Base-by-base conservation (phyloP, 2,113 vertebrate species). In the Crotalus tigris region DNA sequence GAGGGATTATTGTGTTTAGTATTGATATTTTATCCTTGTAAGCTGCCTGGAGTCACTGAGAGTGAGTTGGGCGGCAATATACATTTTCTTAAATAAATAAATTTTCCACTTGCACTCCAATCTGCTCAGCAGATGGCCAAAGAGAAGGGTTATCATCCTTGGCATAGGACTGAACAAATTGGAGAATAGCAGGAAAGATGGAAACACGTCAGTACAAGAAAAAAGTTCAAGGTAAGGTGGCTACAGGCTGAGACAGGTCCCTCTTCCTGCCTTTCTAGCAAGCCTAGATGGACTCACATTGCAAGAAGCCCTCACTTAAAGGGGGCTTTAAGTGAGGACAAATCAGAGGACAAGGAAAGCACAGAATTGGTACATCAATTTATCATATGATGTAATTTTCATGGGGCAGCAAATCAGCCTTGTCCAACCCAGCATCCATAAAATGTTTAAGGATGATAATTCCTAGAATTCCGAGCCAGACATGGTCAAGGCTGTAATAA, bases 191-290 rank as follows among this genome's bases (percentile, higher is more conserved):
- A 5, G 0, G 8, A 0, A 2, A 0, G 15, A 21, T 5, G 93
- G 90, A 92, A 96, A 89, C 0, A 13, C n/a, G 93, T 53, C 75
- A 93, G 92, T n/a, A 85, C 88, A 92, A 95, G 55, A 92, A 90
- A 91, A 17, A 54, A 54, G 96, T 95, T 94, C 92, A 29, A 93
- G 54, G 94, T n/a, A 90, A 0, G 3, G 90, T 81, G 89, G 85
- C 93, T 92, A 26, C 92, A 96, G 96, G 93, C 95, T 92, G 21
- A 96, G 93, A 85, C 59, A 91, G 90, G 94, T 46, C 90, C 87
- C 69, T 90, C n/a, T 91, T 94, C 95, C 93, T 95, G 54, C 59
- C 92, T 89, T 93, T 0, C 0, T 90, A 93, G 49, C 0, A 0
- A 90, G 44, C 93, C 81, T 92, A 89, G 87, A 91, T 89, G 39